Conservation (phyloP, 2,113 vertebrate species). For the Chaetura pelagica region DNA sequence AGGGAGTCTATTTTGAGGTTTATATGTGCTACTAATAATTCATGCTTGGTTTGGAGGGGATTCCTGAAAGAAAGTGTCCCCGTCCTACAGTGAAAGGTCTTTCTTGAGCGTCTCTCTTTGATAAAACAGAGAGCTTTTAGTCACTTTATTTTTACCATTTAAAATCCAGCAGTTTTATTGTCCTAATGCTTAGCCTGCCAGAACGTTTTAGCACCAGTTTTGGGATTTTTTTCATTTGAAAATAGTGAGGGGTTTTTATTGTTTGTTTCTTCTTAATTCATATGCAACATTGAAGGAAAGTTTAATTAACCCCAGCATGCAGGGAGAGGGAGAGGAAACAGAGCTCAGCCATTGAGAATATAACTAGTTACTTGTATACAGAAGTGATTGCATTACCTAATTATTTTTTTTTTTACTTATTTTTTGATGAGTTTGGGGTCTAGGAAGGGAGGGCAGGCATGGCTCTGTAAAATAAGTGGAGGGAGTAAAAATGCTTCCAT, state of each 20-base stretch:
- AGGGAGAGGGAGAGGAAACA: background rate
- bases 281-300: constrained; percentile 5
- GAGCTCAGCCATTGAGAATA: background rate
- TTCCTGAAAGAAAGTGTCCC: background rate
- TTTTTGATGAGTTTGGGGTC: background rate
- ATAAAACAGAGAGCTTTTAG: background rate
- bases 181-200: background rate
- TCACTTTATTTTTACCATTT: background rate
- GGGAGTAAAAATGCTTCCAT: background rate
- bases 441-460: background rate
- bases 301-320: constrained; percentile 33
- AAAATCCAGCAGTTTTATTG: background rate
- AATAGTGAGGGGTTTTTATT: background rate
- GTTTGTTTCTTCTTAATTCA: constrained; percentile 30
- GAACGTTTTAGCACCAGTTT: background rate
- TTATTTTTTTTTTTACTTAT: background rate
- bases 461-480: background rate
- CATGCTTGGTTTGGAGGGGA: background rate
- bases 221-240: constrained; percentile 32
- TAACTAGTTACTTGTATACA: constrained; percentile 16
- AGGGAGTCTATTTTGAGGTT: constrained; percentile 21
- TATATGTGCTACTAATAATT: constrained; percentile 34
- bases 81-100: background rate
- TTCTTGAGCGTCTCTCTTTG: background rate
- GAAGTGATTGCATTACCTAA: constrained; percentile 3